A percentile compares a stretch with the other conserved stretches of the same genome.
phyloP scores from a whole-genome alignment of 2,888 invertebrate species.

The Leucophenga maculata region DNA sequence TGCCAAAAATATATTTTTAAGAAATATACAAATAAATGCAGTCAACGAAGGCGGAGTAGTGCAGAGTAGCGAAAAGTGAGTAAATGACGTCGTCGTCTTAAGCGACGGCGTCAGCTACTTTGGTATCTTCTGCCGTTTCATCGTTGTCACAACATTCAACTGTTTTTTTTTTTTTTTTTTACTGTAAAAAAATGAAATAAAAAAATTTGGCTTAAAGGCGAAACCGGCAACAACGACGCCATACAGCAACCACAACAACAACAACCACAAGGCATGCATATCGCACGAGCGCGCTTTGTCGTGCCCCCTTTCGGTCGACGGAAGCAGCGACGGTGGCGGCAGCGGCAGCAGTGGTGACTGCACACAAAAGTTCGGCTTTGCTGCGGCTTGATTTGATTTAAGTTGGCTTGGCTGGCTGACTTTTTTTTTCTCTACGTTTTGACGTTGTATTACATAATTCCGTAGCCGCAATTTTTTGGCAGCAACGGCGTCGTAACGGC shows the following conservation, averaged over 20 bases:
- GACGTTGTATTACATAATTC: constrained; percentile 24
- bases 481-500: neutral
- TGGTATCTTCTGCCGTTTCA: neutral
- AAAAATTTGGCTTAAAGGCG: neutral
- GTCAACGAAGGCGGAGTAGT: neutral
- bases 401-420: constrained; percentile 30
- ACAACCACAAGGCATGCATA: neutral
- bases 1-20: constrained; percentile 14
- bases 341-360: constrained; percentile 33
- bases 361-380: constrained; percentile 33
- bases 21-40: neutral
- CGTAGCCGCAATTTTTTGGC: constrained; percentile 13
- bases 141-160: constrained; percentile 4
- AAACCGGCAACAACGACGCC: neutral
- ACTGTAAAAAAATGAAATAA: no score
- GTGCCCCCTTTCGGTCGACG: constrained; percentile 55
- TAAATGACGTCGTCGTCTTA: constrained; percentile 14
- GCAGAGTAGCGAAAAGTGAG: neutral
- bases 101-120: neutral
- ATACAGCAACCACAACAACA: no score
- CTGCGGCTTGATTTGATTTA: constrained; percentile 33
- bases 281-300: constrained; percentile 46
- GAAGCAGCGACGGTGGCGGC: constrained; percentile 31
- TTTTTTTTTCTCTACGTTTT: constrained; percentile 41
- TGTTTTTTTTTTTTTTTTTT: neutral